phyloP scores from a whole-genome alignment of 1,140 invertebrate species.

The Oncopodura yosiiana region DNA sequence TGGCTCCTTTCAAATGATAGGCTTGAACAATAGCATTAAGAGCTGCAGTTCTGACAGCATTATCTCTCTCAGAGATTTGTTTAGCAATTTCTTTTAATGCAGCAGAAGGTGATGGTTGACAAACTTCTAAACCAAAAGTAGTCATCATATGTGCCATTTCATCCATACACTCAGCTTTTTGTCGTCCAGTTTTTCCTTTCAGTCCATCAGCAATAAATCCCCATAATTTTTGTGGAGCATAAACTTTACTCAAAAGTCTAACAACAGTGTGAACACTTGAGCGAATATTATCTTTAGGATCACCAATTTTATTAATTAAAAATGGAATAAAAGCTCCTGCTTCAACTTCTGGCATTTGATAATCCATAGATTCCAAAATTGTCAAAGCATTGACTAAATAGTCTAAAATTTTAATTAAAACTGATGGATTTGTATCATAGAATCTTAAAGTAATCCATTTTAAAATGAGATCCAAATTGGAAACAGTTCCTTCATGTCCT shows the following conservation, averaged over 20 bases:
- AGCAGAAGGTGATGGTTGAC: slow-evolving; percentile 62
- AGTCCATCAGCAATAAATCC: slow-evolving; percentile 87
- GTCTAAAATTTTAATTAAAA: slow-evolving; percentile 85
- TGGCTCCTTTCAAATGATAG: slow-evolving; percentile 81
- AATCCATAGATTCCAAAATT: slow-evolving; percentile 64
- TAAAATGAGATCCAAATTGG: slow-evolving; percentile 86
- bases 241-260: slow-evolving; percentile 72
- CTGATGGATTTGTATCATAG: slow-evolving; percentile 96
- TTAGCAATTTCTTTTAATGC: slow-evolving; percentile 83
- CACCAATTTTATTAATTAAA: slow-evolving; percentile 84
- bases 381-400: slow-evolving; percentile 76
- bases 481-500: slow-evolving; percentile 60
- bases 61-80: slow-evolving; percentile 91
- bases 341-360: slow-evolving; percentile 79
- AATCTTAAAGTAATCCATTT: slow-evolving; percentile 94
- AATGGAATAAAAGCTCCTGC: slow-evolving; percentile 90
- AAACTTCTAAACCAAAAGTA: slow-evolving; percentile 69
- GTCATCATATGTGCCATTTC: slow-evolving; percentile 79
- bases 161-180: slow-evolving; percentile 90
- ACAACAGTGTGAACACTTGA: slow-evolving; percentile 76
- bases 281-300: slow-evolving; percentile 87
- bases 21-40: slow-evolving; percentile 89
- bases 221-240: slow-evolving; percentile 82
- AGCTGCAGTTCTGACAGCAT: slow-evolving; percentile 88
- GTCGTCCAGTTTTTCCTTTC: slow-evolving; percentile 91